phyloP scores from a whole-genome alignment of 92 coral and sea anemone species.

The Galaxea fascicularis region DNA sequence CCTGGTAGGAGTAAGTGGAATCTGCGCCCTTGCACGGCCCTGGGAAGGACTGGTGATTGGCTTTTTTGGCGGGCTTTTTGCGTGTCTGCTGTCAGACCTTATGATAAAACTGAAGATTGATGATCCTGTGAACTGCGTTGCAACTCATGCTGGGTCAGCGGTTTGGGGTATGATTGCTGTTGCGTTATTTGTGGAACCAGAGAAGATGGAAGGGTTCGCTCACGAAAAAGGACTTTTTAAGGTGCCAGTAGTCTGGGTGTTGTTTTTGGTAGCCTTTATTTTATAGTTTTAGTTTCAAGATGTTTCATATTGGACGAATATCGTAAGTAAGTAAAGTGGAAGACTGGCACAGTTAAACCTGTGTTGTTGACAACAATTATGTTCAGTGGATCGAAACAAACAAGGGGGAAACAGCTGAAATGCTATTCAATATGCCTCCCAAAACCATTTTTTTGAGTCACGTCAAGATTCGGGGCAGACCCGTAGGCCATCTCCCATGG shows the following conservation, averaged over 20 bases:
- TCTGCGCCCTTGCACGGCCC: constrained; percentile 87
- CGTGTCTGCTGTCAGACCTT: constrained; percentile 73
- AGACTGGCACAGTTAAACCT: too few species aligned
- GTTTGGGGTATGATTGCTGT: constrained; percentile 87
- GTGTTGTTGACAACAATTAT: too few species aligned
- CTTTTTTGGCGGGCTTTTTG: constrained; percentile 75
- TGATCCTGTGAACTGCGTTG: constrained; percentile 86
- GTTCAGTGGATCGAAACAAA: too few species aligned
- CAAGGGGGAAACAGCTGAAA: too few species aligned
- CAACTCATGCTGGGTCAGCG: constrained; percentile 83
- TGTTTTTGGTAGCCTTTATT: not conserved
- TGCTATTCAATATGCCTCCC: too few species aligned
- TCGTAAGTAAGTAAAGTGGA: too few species aligned
- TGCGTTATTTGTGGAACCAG: constrained; percentile 81
- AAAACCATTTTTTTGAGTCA: too few species aligned
- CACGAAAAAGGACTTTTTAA: constrained; percentile 62
- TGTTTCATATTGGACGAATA: not conserved
- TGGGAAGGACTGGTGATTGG: constrained; percentile 92
- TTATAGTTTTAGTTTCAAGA: too few species aligned
- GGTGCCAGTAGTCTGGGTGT: not conserved
- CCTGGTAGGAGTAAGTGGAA: constrained; percentile 86
- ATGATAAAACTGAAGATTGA: constrained; percentile 75
- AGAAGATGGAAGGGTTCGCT: constrained; percentile 69
- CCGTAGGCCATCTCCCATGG: too few species aligned
- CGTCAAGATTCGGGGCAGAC: too few species aligned